phyloP scores from a whole-genome alignment of 1,140 invertebrate species.

The Pantala flavescens region DNA sequence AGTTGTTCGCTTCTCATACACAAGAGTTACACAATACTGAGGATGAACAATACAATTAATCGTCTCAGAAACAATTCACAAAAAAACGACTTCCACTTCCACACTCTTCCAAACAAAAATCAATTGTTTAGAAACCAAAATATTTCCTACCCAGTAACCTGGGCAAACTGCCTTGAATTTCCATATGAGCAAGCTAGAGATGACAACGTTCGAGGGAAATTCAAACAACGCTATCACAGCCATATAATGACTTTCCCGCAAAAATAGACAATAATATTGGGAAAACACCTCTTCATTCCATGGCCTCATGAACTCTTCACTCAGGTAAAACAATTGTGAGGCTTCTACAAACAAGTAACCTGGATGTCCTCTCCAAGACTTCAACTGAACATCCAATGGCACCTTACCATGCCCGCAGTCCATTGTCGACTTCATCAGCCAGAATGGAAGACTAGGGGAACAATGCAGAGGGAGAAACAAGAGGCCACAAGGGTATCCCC shows the following conservation, averaged over 20 bases:
- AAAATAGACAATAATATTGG: neutral
- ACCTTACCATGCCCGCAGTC: neutral
- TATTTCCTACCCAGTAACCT: neutral
- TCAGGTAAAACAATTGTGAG: neutral
- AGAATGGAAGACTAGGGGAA: neutral
- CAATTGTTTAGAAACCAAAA: neutral
- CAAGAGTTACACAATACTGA: neutral
- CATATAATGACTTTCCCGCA: slow-evolving; percentile 1
- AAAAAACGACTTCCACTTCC: neutral
- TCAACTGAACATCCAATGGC: neutral
- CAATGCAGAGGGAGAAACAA: neutral
- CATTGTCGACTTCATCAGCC: neutral
- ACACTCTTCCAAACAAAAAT: neutral
- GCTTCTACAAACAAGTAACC: neutral
- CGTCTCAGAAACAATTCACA: neutral
- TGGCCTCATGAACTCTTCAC: neutral
- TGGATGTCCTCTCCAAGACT: neutral
- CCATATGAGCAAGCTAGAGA: neutral
- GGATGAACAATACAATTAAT: neutral
- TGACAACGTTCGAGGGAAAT: neutral
- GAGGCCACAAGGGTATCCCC: neutral
- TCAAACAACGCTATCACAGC: neutral
- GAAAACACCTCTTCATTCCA: neutral
- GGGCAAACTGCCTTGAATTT: neutral
- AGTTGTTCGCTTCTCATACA: neutral